phyloP scores from a whole-genome alignment of 2,888 invertebrate species.

The Corbicula japonica region DNA sequence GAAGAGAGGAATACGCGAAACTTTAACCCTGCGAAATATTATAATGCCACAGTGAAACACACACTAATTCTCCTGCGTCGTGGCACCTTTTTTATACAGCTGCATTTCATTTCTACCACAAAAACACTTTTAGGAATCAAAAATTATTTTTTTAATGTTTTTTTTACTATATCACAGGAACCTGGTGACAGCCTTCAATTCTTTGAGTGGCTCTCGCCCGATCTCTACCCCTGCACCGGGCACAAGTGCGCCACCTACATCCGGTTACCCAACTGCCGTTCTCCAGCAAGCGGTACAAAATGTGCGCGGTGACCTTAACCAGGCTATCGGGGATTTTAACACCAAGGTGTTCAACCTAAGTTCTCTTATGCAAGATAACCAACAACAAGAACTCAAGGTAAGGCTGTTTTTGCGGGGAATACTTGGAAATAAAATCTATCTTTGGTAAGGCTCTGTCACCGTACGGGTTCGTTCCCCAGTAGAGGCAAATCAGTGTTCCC shows the following conservation, averaged over 20 bases:
- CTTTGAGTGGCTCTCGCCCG: conserved; percentile 21
- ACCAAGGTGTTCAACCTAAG: conserved; percentile 55
- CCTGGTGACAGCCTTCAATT: conserved; percentile 62
- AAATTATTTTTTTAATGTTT: no score
- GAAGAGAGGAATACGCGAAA: no score
- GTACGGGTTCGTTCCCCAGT: no score
- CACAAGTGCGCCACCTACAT: conserved; percentile 5
- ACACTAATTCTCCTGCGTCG: no score
- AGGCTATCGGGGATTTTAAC: conserved; percentile 57
- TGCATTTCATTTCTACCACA: no score
- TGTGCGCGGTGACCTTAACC: conserved; percentile 43
- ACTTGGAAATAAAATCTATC: background rate
- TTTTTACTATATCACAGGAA: no score
- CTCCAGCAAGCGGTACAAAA: conserved; percentile 56
- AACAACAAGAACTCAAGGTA: conserved; percentile 57
- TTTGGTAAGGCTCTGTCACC: no score
- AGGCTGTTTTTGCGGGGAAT: background rate
- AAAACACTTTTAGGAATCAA: no score
- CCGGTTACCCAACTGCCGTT: conserved; percentile 17
- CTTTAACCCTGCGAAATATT: no score
- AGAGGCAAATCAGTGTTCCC: no score
- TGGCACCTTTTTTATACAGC: no score
- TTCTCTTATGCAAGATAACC: conserved; percentile 30
- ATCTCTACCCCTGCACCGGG: conserved; percentile 34
- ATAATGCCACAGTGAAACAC: no score